Base-by-base conservation (phyloP, 2,113 vertebrate species). In the Prietella phreatophila region DNA sequence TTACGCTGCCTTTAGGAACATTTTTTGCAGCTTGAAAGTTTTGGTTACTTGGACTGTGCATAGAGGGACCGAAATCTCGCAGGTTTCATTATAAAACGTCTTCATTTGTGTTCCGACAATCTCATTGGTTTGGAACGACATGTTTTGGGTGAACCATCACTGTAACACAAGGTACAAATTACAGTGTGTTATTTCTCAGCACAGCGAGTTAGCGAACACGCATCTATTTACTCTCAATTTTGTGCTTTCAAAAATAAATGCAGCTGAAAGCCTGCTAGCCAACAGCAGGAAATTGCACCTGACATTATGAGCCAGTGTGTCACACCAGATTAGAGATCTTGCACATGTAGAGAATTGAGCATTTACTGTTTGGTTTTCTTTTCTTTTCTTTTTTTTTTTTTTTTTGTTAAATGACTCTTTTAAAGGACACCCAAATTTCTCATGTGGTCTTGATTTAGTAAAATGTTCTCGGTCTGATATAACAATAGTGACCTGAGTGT, bases 391-490 rank as follows among this genome's bases (percentile, higher is more conserved):
- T n/a, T n/a, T n/a, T 47, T 47, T 42, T 42, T 47, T 47, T 6
- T 47, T 47, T 47, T 71, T n/a, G 63, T 65, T 65, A n/a, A 27
- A 63, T 7, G 1, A 63, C 11, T 13, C 1, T 78, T 78, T 53
- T n/a, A 53, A 15, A 79, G 78, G 15, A 80, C 78, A 80, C 78
- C 50, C 47, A 33, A 60, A 58, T 1, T 39, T 25, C 33, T 60
- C 55, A 60, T 82, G 14, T 33, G 78, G 53, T 56, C 53, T 81
- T 81, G 78, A 81, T 81, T 81, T 81, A 30, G 4, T 56, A 33
- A 0, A 7, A 10, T 33, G 15, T 15, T 58, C 30, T 10, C 27
- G 7, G 47, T n/a, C 47, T 55, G 25, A 42, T 75, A 14, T 4
- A 25, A 27, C 10, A 47, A 14, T 78, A 13, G 10, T 14, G 75